Percentiles rank a stretch among this genome's conserved stretches.
phyloP scores from a whole-genome alignment of 1,140 invertebrate species.

The Hyles vespertilio region DNA sequence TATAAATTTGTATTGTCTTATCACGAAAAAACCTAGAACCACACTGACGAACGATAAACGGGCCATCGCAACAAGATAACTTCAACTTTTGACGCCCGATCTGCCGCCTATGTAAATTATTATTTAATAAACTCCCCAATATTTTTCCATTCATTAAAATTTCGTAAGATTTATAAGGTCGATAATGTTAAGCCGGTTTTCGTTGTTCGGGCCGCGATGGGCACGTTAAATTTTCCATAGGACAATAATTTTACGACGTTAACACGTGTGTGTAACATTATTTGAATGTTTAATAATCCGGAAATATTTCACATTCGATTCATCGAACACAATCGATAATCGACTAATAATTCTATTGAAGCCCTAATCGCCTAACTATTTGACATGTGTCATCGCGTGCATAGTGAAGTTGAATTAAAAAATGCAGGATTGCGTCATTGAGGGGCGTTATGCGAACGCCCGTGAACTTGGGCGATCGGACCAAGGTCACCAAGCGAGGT shows the following conservation, averaged over 20 bases:
- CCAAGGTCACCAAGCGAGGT: conserved; percentile 55
- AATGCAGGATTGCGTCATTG: conserved; percentile 30
- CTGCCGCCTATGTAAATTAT: conserved; percentile 11
- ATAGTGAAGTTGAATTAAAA: background rate
- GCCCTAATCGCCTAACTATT: too few species aligned
- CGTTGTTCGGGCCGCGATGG: conserved; percentile 15
- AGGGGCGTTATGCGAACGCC: conserved; percentile 33
- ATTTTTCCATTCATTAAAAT: conserved; percentile 11
- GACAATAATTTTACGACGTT: conserved; percentile 12
- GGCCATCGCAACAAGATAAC: conserved; percentile 59
- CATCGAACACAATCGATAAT: too few species aligned
- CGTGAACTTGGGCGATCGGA: conserved; percentile 67
- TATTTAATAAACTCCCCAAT: conserved; percentile 1
- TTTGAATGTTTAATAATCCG: conserved; percentile 3
- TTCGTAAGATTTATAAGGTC: conserved; percentile 4
- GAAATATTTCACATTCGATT: background rate
- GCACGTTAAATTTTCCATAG: conserved; percentile 3
- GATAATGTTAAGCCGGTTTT: conserved; percentile 14
- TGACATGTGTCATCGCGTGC: too few species aligned
- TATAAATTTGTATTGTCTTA: conserved; percentile 73
- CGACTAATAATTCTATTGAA: too few species aligned
- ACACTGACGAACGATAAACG: conserved; percentile 45
- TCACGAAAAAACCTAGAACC: conserved; percentile 53
- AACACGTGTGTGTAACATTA: conserved; percentile 15
- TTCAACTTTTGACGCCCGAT: conserved; percentile 23